Evolutionary conservation across 1,140 invertebrate species (phyloP), one percentile per base, ranked within the genome.

Genomic region (Bombus breviceps): DNA sequence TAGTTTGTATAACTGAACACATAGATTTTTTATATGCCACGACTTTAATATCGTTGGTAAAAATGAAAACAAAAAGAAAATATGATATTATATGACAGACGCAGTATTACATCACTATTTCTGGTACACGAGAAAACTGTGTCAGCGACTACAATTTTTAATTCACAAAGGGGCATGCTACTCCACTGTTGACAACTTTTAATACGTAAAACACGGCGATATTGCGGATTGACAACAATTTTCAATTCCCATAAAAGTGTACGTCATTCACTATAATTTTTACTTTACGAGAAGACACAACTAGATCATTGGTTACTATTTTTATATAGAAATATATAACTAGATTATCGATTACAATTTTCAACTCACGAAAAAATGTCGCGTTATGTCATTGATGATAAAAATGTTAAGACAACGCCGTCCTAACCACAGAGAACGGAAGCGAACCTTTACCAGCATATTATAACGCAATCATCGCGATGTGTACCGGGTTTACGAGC

Each of bases 391-490:
- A 53, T 6, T 53, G 18, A 34, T 22, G 18, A 68, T 18, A 3
- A 22, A 10, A 37, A 10, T 25, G 72, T 73, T 91, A 76, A 89
- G 83, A 89, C 53, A 69, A 64, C 62, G 37, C 25, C 68, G 74
- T 6, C 18, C 47, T 4, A 53, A 22, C 1, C 47, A 53, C 18
- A 64, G 64, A 57, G 32, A 43, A 22, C 32, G n/a, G 22, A 81
- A 68, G 43, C 68, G 73, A 83, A 80, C 66, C n/a, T 28, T 47
- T 5, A 64, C n/a, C 39, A 22, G 62, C 79, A 71, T 86, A 84
- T 92, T 93, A 92, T 91, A 92, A 93, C 92, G 87, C 90, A 93
- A 69, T 89, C 89, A 87, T 62, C 74, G 85, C 83, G 87, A 86
- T 92, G 85, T 86, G 91, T 66, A 62, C 32, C 66, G 47, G 53